phyloP scores from a whole-genome alignment of 2,888 invertebrate genomes.

The Silvanus unidentatus region DNA sequence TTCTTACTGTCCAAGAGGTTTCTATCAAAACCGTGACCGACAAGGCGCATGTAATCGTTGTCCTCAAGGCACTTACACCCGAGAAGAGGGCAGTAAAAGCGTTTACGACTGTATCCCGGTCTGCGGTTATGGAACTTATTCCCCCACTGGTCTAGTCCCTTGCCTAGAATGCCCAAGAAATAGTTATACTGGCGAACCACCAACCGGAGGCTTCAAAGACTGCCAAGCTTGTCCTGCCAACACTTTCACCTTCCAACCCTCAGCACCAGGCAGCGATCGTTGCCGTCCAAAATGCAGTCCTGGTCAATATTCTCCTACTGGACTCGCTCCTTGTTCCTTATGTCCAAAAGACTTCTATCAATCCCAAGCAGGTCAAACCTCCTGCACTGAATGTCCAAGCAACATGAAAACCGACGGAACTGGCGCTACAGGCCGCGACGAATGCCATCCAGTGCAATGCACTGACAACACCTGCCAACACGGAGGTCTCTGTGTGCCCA shows the following conservation, averaged over 20 bases:
- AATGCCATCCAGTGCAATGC: constrained; percentile 83
- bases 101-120: constrained; percentile 85
- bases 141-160: constrained; percentile 87
- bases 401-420: constrained; percentile 79
- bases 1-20: constrained; percentile 85
- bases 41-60: constrained; percentile 88
- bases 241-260: constrained; percentile 85
- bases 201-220: constrained; percentile 85
- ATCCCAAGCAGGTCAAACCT: constrained; percentile 73
- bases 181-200: constrained; percentile 82
- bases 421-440: constrained; percentile 76
- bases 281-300: constrained; percentile 85
- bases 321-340: constrained; percentile 86
- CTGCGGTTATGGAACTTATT: constrained; percentile 94
- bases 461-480: constrained; percentile 84
- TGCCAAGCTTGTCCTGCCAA: constrained; percentile 89
- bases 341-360: constrained; percentile 93
- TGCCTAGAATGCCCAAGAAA: constrained; percentile 92
- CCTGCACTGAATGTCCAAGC: constrained; percentile 85
- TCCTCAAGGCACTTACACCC: constrained; percentile 88
- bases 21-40: constrained; percentile 86
- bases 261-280: constrained; percentile 74
- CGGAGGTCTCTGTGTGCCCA: constrained; percentile 83
- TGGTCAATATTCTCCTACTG: constrained; percentile 88
- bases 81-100: constrained; percentile 83